phyloP scores from a whole-genome alignment of 2,113 vertebrate species.

The Columbina picui region DNA sequence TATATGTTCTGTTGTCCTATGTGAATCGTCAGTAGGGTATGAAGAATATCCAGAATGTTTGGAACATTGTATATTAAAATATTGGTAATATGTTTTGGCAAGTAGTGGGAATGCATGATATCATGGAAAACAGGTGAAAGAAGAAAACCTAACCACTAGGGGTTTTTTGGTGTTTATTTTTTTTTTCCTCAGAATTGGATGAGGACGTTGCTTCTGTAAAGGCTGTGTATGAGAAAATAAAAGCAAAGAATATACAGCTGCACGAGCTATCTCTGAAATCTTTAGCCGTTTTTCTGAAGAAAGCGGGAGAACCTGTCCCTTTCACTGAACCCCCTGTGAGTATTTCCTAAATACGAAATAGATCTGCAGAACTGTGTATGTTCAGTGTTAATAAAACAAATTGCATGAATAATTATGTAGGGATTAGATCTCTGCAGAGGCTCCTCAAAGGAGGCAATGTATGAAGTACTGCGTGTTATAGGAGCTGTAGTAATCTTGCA shows the following conservation, averaged over 20 bases:
- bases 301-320: slow-evolving; percentile 80
- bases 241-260: slow-evolving; percentile 73
- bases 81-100: background rate
- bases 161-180: background rate
- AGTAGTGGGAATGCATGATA: background rate
- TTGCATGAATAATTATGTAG: slow-evolving; percentile 53
- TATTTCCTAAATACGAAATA: slow-evolving; percentile 68
- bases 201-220: slow-evolving; percentile 83
- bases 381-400: slow-evolving; percentile 23
- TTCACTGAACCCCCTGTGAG: slow-evolving; percentile 93
- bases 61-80: background rate
- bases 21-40: background rate
- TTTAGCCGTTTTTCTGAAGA: slow-evolving; percentile 83
- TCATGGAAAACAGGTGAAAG: background rate
- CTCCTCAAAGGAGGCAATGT: background rate
- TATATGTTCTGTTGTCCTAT: background rate
- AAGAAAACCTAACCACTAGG: background rate
- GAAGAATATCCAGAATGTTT: background rate
- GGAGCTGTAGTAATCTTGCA: slow-evolving; percentile 4
- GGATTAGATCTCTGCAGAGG: slow-evolving; percentile 57
- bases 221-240: slow-evolving; percentile 78
- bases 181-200: slow-evolving; percentile 75
- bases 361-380: slow-evolving; percentile 14
- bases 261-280: slow-evolving; percentile 87
- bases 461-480: slow-evolving; percentile 22